Percentiles rank a stretch among this genome's conserved stretches.
Evolutionary conservation across 2,888 invertebrate genomes (phyloP).

Genomic region (Eueremaeus valkanovi): DNA sequence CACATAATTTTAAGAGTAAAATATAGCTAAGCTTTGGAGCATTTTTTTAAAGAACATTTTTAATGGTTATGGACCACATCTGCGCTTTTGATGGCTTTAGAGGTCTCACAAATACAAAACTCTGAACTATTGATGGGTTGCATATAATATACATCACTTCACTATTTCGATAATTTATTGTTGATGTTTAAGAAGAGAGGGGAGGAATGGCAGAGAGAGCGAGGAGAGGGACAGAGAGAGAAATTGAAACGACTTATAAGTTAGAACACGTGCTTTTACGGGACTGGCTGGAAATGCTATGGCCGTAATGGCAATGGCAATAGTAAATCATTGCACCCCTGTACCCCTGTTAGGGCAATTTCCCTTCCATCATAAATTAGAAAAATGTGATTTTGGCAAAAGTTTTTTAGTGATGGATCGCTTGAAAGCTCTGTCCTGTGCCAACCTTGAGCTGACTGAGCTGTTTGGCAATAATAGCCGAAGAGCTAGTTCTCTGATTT

Average conservation of each 20-base stretch:
- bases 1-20: conserved; percentile 16
- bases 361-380: conserved; percentile 32
- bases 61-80: conserved; percentile 35
- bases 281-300: neutral
- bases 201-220: neutral
- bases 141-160: conserved; percentile 28
- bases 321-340: conserved; percentile 32
- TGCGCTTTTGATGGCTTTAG: conserved; percentile 33
- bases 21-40: neutral
- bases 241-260: conserved; percentile 27
- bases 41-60: conserved; percentile 18
- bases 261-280: conserved; percentile 33
- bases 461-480: conserved; percentile 30
- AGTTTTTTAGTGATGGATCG: conserved; percentile 36
- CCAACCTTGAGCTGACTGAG: conserved; percentile 28
- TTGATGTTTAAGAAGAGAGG: conserved; percentile 32
- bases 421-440: conserved; percentile 32
- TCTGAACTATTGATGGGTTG: conserved; percentile 25
- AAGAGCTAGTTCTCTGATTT: conserved; percentile 32
- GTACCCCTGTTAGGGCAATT: conserved; percentile 34
- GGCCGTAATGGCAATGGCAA: conserved; percentile 2
- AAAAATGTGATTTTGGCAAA: conserved; percentile 35
- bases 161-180: conserved; percentile 35
- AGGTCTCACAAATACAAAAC: conserved; percentile 25
- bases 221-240: neutral